These are phyloP conservation scores for Athetis lepigone DNA, from an alignment of 2,888 invertebrate genomes.

Conservation along the genomic window DNA sequence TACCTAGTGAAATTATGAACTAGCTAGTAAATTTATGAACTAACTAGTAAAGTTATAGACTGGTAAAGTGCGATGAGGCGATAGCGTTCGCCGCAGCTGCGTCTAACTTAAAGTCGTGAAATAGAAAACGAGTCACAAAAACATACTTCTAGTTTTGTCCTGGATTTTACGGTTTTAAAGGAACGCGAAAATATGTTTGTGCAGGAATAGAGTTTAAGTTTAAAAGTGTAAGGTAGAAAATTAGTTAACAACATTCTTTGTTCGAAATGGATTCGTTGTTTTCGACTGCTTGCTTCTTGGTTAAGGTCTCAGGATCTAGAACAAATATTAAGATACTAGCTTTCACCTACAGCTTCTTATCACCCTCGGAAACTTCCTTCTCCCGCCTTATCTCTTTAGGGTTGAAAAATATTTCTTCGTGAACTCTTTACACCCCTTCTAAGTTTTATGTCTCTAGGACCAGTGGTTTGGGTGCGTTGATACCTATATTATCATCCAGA, in stretches of 20 bases:
- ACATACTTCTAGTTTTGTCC: conserved; percentile 26
- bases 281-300: background rate
- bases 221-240: background rate
- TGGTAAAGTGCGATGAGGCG: conserved; percentile 17
- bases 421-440: no score
- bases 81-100: conserved; percentile 48
- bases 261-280: background rate
- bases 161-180: background rate
- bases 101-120: conserved; percentile 43
- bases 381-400: no score
- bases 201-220: background rate
- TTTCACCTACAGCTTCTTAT: no score
- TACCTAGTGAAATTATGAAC: conserved; percentile 16
- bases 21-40: conserved; percentile 1
- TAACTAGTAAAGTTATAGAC: background rate
- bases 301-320: background rate
- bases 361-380: no score
- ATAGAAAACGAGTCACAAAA: conserved; percentile 37
- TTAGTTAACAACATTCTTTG: background rate
- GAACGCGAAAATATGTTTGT: background rate
- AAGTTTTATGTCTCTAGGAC: no score
- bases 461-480: no score
- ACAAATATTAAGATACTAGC: background rate
- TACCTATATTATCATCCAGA: no score
- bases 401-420: no score